Evolutionary conservation across 2,797 vertebrate genomes (phyloP).

Genomic region (Eulemur coronatus): DNA sequence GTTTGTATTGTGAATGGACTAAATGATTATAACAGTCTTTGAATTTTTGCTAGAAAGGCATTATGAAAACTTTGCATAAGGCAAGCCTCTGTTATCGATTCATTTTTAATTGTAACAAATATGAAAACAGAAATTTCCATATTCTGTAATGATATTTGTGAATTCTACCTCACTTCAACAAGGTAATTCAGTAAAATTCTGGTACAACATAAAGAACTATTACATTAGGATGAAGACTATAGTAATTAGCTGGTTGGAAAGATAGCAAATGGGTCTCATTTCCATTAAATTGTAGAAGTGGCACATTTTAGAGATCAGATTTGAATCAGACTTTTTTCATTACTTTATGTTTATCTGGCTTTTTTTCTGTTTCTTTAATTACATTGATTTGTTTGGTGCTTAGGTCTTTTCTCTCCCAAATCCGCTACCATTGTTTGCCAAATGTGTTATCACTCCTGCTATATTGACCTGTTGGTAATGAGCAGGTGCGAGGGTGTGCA

Average conservation of each 20-base stretch:
- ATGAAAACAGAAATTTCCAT: not conserved
- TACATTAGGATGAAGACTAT: not conserved
- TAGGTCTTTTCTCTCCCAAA: conserved; percentile 20
- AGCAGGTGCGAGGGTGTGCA: not conserved
- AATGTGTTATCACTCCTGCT: not conserved
- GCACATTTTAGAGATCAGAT: conserved; percentile 31
- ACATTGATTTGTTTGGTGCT: conserved; percentile 13
- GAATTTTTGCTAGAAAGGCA: conserved; percentile 54
- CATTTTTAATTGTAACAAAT: conserved; percentile 22
- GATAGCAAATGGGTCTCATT: not conserved
- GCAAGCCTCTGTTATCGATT: not conserved
- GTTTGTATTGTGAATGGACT: conserved; percentile 25
- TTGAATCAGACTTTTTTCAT: not conserved
- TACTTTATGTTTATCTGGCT: conserved; percentile 21
- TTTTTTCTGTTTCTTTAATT: not conserved
- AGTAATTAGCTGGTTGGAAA: not conserved
- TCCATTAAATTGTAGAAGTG: not conserved
- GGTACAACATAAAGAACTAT: not conserved
- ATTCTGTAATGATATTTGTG: not conserved
- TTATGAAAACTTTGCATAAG: conserved; percentile 33
- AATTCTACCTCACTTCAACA: not conserved
- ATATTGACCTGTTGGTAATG: not conserved
- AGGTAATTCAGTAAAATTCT: conserved; percentile 16
- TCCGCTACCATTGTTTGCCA: not conserved
- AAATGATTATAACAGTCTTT: conserved; percentile 54